A percentile compares a stretch with the other conserved stretches of the same genome.
Conservation (phyloP, 2,113 vertebrate species). For the Neogobius melanostomus region DNA sequence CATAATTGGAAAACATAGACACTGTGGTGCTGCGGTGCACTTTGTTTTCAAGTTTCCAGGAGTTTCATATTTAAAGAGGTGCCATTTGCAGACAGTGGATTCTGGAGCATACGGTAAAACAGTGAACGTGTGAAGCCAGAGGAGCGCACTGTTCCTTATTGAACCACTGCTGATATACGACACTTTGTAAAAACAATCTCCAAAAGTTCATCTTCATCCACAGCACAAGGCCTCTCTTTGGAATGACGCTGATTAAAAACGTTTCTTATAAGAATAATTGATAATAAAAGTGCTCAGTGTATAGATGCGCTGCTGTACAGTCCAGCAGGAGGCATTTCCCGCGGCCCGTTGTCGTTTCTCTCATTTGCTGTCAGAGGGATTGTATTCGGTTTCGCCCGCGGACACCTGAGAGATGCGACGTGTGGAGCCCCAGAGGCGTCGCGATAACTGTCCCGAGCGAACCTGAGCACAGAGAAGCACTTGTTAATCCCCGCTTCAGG, state of each 20-base stretch:
- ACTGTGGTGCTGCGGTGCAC: constrained; percentile 27
- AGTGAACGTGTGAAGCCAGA: not conserved
- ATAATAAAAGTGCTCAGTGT: constrained; percentile 70
- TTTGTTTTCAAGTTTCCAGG: constrained; percentile 69
- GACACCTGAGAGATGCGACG: constrained; percentile 92
- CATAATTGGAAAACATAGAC: constrained; percentile 27
- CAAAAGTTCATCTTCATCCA: constrained; percentile 18
- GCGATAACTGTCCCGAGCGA: constrained; percentile 84
- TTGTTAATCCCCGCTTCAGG: constrained; percentile 38
- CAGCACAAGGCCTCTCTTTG: constrained; percentile 69
- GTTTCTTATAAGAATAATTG: constrained; percentile 39
- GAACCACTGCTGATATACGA: constrained; percentile 45
- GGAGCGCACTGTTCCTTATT: constrained; percentile 31
- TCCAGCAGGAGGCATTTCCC: not conserved
- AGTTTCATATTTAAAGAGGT: constrained; percentile 49
- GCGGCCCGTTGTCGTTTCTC: constrained; percentile 1
- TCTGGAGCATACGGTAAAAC: constrained; percentile 31
- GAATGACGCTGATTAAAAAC: constrained; percentile 71
- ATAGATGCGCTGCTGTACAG: constrained; percentile 55
- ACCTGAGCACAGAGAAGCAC: constrained; percentile 72
- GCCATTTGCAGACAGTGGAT: constrained; percentile 39
- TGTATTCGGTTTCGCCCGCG: constrained; percentile 90
- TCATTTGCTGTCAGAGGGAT: constrained; percentile 77
- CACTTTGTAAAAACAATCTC: constrained; percentile 34
- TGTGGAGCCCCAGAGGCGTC: constrained; percentile 87